A percentile compares a stretch with the other conserved stretches of the same genome.
phyloP scores from a whole-genome alignment of 2,888 invertebrate genomes.

The Himalopsyche kuldschensis region DNA sequence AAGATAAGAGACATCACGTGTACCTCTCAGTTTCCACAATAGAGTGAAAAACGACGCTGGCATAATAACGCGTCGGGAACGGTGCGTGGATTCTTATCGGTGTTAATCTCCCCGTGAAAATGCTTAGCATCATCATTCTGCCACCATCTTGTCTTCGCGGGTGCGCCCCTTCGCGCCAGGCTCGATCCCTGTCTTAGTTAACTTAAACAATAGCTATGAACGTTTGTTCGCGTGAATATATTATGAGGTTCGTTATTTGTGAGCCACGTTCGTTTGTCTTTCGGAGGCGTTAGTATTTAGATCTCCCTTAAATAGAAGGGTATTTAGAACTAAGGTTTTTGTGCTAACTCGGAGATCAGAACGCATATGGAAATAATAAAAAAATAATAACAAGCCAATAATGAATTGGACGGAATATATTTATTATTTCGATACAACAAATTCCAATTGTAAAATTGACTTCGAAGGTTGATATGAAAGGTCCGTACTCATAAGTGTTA shows the following conservation, averaged over 20 bases:
- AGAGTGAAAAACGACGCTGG: conserved; percentile 18
- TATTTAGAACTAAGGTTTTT: not conserved
- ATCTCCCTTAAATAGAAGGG: not conserved
- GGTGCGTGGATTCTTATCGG: conserved; percentile 32
- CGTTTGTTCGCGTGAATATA: conserved; percentile 33
- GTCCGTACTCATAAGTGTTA: no score
- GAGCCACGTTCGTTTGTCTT: conserved; percentile 34
- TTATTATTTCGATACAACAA: no score
- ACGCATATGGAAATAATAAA: no score
- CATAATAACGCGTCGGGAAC: conserved; percentile 19
- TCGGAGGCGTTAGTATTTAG: conserved; percentile 1
- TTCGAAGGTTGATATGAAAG: no score
- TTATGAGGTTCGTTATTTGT: conserved; percentile 33
- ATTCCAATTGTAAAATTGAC: no score
- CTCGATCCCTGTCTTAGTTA: conserved; percentile 18
- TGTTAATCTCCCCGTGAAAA: conserved; percentile 33
- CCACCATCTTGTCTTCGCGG: conserved; percentile 9
- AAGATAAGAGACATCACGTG: not conserved
- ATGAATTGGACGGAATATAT: no score
- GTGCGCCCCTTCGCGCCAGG: not conserved
- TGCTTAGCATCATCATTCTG: conserved; percentile 25
- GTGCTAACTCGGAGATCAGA: no score
- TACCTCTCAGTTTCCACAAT: conserved; percentile 12
- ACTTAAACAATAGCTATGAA: conserved; percentile 28
- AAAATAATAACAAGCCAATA: no score